Evolutionary conservation across 2,888 invertebrate species (phyloP).

Genomic region (Ctenicera cuprea): DNA sequence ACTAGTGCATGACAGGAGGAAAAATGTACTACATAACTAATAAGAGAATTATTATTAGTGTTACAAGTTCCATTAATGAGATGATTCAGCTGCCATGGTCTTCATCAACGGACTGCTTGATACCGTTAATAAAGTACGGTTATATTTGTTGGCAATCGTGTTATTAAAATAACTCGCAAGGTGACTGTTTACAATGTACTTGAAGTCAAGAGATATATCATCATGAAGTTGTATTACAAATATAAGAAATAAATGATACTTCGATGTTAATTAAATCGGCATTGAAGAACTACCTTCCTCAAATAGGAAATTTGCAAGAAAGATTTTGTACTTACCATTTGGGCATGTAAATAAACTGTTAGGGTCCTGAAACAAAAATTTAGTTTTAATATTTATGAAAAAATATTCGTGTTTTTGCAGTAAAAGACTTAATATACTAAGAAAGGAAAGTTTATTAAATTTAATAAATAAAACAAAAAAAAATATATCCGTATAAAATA

Average conservation of each 20-base stretch:
- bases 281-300: not conserved
- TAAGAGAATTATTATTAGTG: constrained; percentile 27
- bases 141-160: constrained; percentile 57
- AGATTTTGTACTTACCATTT: constrained; percentile 73
- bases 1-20: constrained; percentile 37
- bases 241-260: not conserved
- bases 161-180: constrained; percentile 54
- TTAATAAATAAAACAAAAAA: too few relatives aligned
- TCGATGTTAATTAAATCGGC: not conserved
- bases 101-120: constrained; percentile 53
- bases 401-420: too few relatives aligned
- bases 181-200: constrained; percentile 28
- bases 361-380: constrained; percentile 78
- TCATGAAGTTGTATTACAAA: not conserved
- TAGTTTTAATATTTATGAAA: constrained; percentile 35
- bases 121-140: constrained; percentile 65
- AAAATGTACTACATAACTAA: constrained; percentile 39
- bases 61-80: constrained; percentile 46
- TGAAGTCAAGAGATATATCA: constrained; percentile 2
- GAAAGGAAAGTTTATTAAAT: too few relatives aligned
- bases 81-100: constrained; percentile 53
- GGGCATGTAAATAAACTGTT: constrained; percentile 81
- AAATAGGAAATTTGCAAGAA: not conserved
- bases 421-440: too few relatives aligned
- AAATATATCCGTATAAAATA: too few relatives aligned